Evolutionary conservation across 2,888 invertebrate genomes (phyloP).

Genomic region (Elegia similella): DNA sequence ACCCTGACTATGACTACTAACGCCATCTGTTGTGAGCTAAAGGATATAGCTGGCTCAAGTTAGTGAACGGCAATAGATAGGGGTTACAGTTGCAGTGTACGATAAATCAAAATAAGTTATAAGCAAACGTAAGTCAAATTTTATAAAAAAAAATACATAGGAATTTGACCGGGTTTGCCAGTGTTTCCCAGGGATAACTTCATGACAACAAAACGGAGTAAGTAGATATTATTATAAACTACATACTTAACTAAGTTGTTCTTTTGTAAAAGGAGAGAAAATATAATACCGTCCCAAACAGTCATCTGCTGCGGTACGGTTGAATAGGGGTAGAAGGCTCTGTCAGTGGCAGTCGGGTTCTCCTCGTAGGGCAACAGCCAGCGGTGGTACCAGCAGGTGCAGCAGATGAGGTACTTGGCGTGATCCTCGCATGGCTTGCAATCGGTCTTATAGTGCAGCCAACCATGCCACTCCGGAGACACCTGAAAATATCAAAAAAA

Average conservation of each 20-base stretch:
- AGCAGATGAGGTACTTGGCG: constrained; percentile 48
- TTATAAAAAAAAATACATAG: too few relatives aligned
- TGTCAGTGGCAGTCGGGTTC: constrained; percentile 47
- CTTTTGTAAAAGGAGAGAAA: too few relatives aligned
- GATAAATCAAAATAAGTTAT: too few relatives aligned
- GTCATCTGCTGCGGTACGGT: constrained; percentile 41
- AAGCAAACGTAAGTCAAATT: too few relatives aligned
- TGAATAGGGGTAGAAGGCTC: constrained; percentile 55
- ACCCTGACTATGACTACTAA: neutral
- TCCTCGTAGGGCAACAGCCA: constrained; percentile 58
- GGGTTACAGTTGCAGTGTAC: too few relatives aligned
- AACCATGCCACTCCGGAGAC: constrained; percentile 97
- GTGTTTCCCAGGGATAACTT: too few relatives aligned
- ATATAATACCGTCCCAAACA: constrained; percentile 56
- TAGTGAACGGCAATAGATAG: too few relatives aligned
- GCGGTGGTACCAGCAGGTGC: constrained; percentile 37
- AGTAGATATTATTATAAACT: too few relatives aligned
- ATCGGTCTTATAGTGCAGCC: constrained; percentile 95
- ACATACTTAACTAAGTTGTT: too few relatives aligned
- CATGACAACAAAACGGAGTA: too few relatives aligned
- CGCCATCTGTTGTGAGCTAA: neutral
- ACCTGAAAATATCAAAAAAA: constrained; percentile 74
- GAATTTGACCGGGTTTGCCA: too few relatives aligned
- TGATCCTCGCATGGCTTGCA: constrained; percentile 51
- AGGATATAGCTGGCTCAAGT: neutral